A percentile compares a stretch with the other conserved stretches of the same genome.
Evolutionary conservation across 2,113 vertebrate species (phyloP).

Genomic region (Gymnocephalus cernua): DNA sequence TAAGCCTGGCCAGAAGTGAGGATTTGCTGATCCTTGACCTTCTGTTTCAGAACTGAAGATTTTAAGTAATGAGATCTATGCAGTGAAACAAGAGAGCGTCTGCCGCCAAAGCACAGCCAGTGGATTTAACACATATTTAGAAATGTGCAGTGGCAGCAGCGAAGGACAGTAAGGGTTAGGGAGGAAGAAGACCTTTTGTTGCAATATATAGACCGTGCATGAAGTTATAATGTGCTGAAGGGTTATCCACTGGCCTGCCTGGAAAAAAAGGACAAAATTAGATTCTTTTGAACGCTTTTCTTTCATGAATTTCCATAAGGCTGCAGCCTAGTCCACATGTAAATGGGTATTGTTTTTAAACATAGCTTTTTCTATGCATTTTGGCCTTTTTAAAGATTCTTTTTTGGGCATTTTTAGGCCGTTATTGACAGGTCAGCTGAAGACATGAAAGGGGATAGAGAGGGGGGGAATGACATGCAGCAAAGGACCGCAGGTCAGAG

Average conservation of each 20-base stretch:
- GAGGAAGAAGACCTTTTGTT: constrained; percentile 41
- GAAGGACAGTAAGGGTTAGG: constrained; percentile 50
- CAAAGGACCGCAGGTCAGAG: too few species aligned
- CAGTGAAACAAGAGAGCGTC: constrained; percentile 63
- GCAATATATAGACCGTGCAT: constrained; percentile 43
- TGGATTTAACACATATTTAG: constrained; percentile 70
- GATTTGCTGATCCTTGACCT: constrained; percentile 84
- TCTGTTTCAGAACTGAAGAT: constrained; percentile 81
- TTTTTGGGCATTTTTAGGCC: too few species aligned
- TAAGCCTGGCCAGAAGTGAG: constrained; percentile 76
- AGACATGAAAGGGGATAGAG: too few species aligned
- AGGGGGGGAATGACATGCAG: too few species aligned
- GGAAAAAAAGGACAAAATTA: not conserved
- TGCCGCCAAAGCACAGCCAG: constrained; percentile 49
- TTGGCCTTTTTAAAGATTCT: too few species aligned
- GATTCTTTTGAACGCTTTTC: not conserved
- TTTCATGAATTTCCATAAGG: not conserved
- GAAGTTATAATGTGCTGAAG: constrained; percentile 19
- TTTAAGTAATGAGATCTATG: constrained; percentile 84
- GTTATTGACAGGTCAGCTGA: too few species aligned
- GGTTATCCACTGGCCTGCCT: not conserved
- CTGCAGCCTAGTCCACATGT: not conserved
- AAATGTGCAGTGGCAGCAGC: constrained; percentile 57
- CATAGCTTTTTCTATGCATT: too few species aligned
- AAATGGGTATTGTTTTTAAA: too few species aligned